Conservation (phyloP, 2,888 invertebrate species). For the Napeogenes inachia region DNA sequence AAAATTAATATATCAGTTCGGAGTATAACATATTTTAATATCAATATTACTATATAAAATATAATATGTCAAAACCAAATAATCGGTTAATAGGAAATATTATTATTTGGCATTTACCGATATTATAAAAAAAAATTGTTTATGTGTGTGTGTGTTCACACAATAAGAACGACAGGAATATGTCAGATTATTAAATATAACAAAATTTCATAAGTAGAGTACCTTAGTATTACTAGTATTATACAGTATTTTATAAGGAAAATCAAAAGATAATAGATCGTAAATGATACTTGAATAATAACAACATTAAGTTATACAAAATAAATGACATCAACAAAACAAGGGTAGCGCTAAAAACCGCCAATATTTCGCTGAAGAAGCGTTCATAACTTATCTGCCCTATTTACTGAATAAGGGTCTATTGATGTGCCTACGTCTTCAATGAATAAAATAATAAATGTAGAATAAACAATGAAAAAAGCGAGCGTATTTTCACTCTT, state of each 20-base stretch:
- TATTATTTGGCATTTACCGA: too few species aligned
- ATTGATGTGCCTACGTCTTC: background rate
- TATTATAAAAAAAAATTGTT: too few species aligned
- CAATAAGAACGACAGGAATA: too few species aligned
- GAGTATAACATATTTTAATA: too few species aligned
- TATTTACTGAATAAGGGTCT: constrained; percentile 15
- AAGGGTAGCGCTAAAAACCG: constrained; percentile 1
- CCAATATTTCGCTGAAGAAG: constrained; percentile 3
- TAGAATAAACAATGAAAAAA: background rate
- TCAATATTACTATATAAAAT: too few species aligned
- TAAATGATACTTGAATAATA: background rate
- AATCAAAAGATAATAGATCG: background rate
- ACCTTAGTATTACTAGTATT: too few species aligned
- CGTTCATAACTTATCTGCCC: constrained; percentile 8
- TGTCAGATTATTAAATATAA: too few species aligned
- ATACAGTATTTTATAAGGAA: background rate
- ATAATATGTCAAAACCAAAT: too few species aligned
- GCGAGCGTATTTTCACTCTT: background rate
- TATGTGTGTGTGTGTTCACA: too few species aligned
- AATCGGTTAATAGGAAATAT: too few species aligned
- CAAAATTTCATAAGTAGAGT: too few species aligned
- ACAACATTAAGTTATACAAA: background rate
- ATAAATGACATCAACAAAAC: constrained; percentile 5
- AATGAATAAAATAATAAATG: constrained; percentile 7
- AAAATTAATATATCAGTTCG: too few species aligned